These are phyloP conservation scores for Catharus fuscescens DNA, from an alignment of 2,113 vertebrate species.

Conservation along the genomic window DNA sequence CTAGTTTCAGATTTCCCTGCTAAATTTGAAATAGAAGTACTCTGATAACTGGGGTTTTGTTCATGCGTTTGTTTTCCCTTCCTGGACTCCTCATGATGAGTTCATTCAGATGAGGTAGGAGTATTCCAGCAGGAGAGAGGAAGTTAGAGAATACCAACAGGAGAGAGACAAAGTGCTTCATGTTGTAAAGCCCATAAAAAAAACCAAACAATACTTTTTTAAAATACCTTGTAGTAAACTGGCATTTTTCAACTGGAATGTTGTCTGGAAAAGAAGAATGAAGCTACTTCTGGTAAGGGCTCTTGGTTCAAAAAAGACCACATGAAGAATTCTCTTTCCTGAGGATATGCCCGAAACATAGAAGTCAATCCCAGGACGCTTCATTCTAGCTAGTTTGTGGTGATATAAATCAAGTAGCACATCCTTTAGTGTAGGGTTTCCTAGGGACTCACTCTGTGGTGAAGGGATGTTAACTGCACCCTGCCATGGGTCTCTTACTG, in stretches of 20 bases:
- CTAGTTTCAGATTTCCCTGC: neutral
- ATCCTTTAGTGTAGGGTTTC: fast-evolving
- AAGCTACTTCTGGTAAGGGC: neutral
- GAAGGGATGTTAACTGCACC: neutral
- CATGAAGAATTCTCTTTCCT: neutral
- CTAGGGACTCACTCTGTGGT: neutral
- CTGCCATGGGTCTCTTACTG: neutral
- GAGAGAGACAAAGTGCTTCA: neutral
- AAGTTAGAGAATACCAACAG: neutral
- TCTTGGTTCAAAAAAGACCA: neutral
- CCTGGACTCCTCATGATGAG: neutral
- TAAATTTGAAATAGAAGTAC: neutral
- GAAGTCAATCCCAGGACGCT: neutral
- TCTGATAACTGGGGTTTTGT: neutral
- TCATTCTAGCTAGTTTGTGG: neutral
- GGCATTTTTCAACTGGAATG: neutral
- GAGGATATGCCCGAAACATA: fast-evolving
- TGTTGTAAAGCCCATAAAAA: neutral
- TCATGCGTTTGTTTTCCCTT: neutral
- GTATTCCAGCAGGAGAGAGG: neutral
- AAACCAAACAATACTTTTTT: neutral
- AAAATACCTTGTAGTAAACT: neutral
- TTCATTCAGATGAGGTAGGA: neutral
- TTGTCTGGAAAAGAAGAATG: neutral
- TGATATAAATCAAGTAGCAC: neutral